phyloP scores from a whole-genome alignment of 2,888 invertebrate species.

The Synanthedon myopaeformis region DNA sequence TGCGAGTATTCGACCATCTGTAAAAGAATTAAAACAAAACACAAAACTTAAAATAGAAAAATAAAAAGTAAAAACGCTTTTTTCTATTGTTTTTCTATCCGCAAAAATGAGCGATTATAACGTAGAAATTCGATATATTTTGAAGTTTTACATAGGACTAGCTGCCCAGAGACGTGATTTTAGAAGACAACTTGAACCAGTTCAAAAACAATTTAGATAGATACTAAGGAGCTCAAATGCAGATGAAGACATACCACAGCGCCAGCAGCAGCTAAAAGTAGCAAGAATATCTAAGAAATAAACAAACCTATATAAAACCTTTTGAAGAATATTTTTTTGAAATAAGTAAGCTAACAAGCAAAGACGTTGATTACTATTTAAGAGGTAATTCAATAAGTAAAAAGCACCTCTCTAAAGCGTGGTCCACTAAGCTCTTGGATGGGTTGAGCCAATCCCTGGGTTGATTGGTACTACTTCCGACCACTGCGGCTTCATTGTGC shows the following conservation, averaged over 20 bases:
- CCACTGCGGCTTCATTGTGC: slow-evolving; percentile 78
- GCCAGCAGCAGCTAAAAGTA: not conserved
- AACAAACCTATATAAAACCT: not conserved
- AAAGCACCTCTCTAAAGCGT: slow-evolving; percentile 74
- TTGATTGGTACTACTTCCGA: slow-evolving; percentile 50
- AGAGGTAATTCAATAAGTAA: not conserved
- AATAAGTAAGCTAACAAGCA: not conserved
- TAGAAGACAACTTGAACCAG: too few species aligned
- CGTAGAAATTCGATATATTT: too few species aligned
- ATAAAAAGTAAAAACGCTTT: too few species aligned
- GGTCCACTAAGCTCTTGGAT: slow-evolving; percentile 86
- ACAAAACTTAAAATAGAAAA: too few species aligned
- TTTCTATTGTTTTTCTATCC: too few species aligned
- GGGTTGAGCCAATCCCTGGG: slow-evolving; percentile 85
- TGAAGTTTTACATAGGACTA: too few species aligned
- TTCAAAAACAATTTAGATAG: too few species aligned
- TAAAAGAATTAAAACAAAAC: slow-evolving; percentile 3
- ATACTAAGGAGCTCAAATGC: too few species aligned
- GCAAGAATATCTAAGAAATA: not conserved
- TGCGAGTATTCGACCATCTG: slow-evolving; percentile 84
- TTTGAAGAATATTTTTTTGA: not conserved
- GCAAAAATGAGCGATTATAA: too few species aligned
- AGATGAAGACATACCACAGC: too few species aligned
- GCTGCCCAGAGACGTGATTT: too few species aligned
- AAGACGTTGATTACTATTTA: not conserved